phyloP scores from a whole-genome alignment of 2,797 vertebrate species.

The Darevskia mixta region DNA sequence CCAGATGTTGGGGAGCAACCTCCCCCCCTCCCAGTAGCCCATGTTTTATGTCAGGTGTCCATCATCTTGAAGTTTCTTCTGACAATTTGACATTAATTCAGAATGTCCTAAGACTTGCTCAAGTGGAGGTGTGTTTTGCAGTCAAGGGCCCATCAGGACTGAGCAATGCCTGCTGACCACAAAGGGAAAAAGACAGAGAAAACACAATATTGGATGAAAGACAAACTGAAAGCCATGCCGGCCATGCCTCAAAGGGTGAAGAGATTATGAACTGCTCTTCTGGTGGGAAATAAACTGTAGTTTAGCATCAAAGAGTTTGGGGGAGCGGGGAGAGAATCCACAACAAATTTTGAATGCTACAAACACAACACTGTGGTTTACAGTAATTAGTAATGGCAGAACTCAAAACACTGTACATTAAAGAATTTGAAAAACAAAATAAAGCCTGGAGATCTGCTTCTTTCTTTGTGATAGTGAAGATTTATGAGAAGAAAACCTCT shows the following conservation, averaged over 20 bases:
- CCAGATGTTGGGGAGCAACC: not conserved
- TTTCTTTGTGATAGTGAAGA: constrained; percentile 48
- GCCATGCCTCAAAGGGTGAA: constrained; percentile 11
- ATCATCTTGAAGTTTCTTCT: constrained; percentile 1
- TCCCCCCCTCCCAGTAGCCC: too few relatives aligned
- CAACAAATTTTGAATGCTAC: constrained; percentile 9
- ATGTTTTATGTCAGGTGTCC: constrained; percentile 32
- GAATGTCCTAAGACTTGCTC: constrained; percentile 43
- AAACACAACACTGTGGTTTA: constrained; percentile 46
- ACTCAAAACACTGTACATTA: constrained; percentile 64
- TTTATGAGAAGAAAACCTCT: not conserved
- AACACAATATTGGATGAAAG: constrained; percentile 11
- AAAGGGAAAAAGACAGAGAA: not conserved
- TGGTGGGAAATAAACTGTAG: constrained; percentile 23
- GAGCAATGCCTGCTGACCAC: constrained; percentile 25
- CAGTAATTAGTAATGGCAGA: constrained; percentile 49
- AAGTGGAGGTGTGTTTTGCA: not conserved
- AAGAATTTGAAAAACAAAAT: constrained; percentile 54
- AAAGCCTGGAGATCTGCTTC: constrained; percentile 43
- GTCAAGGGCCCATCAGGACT: constrained; percentile 28
- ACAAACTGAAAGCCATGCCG: fast-evolving
- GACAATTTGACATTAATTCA: constrained; percentile 37
- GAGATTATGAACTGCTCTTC: constrained; percentile 14
- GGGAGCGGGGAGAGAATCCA: too few relatives aligned
- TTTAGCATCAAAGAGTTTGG: constrained; percentile 49